Percentiles rank a stretch among this genome's conserved stretches.
Evolutionary conservation across 2,113 vertebrate genomes (phyloP).

Genomic region (Elephas maximus): DNA sequence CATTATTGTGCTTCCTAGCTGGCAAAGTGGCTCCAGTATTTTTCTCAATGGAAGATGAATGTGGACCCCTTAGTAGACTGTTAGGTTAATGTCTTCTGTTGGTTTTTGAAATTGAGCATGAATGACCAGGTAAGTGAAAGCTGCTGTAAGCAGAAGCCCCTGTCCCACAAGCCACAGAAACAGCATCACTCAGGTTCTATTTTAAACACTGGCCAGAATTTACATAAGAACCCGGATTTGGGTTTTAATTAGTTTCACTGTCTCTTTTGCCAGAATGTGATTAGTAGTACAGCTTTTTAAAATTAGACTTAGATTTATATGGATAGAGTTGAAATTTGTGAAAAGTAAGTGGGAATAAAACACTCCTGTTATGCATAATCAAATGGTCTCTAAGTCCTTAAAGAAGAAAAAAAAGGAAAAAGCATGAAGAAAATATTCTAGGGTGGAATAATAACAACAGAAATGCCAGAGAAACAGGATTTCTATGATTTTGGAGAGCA

Average conservation of each 20-base stretch:
- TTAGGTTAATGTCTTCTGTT: neutral
- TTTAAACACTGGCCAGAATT: neutral
- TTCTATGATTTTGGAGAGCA: neutral
- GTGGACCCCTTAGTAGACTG: neutral
- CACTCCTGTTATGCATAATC: neutral
- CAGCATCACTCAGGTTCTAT: neutral
- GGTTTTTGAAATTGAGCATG: neutral
- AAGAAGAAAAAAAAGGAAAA: neutral
- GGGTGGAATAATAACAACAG: neutral
- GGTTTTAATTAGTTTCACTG: constrained; percentile 20
- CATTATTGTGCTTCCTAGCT: neutral
- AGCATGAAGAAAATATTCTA: neutral
- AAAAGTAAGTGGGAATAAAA: constrained; percentile 25
- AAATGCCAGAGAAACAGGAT: neutral
- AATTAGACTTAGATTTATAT: constrained; percentile 12
- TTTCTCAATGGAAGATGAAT: neutral
- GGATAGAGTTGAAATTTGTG: constrained; percentile 35
- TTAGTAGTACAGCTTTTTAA: constrained; percentile 11
- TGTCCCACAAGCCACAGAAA: neutral
- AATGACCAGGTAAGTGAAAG: neutral
- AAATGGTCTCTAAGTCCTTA: neutral
- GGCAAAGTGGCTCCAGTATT: neutral
- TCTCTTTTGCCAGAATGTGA: constrained; percentile 18
- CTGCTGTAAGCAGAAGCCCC: neutral
- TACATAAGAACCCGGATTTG: neutral